Base-by-base conservation (phyloP, 2,797 vertebrate species). In the Silurus aristotelis region DNA sequence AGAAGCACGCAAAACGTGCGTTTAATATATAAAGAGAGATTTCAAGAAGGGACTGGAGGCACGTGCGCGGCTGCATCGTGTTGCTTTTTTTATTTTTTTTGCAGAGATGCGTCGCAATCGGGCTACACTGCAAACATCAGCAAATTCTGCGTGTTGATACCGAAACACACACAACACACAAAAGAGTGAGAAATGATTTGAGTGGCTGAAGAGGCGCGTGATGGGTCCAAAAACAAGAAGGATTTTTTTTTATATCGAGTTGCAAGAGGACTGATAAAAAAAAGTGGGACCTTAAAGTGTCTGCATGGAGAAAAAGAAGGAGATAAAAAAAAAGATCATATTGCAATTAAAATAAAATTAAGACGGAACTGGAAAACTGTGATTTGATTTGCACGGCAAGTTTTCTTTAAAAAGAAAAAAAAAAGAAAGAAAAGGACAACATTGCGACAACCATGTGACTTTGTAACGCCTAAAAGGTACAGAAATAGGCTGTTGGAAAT, bases 361-460 rank as follows among this genome's bases (percentile, higher is more conserved):
- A 89, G 90, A 80, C 43, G 17, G 90, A 94, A 94, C 95, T 95
- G 94, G 95, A 95, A 93, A 95, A 95, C 96, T 95, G 95, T 95
- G 94, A 96, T 92, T 52, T 96, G 95, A 96, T 98, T 97, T 97
- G 97, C 97, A 97, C 97, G 96, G 93, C 91, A 92, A 61, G 60
- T 79, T 68, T n/a, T 58, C 38, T 66, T 68, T 68, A 79, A 58
- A 70, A 76, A 80, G 86, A 89, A 63, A 55, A 78, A 72, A 61
- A 67, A 73, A 63, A 27, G 25, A 58, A 55, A 27, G 0, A 58
- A 56, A 25, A 2, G 93, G 95, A 96, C 96, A 95, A 90, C 91
- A 93, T 92, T 92, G n/a, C 25, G 92, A 91, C 87, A 89, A 89
- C 93, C 91, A 93, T 92, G 95, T 95, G 94, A 94, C 93, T 92